A percentile compares a stretch with the other conserved stretches of the same genome.
Conservation (phyloP, 2,113 vertebrate genomes). For the Poeciliopsis turrubarensis region DNA sequence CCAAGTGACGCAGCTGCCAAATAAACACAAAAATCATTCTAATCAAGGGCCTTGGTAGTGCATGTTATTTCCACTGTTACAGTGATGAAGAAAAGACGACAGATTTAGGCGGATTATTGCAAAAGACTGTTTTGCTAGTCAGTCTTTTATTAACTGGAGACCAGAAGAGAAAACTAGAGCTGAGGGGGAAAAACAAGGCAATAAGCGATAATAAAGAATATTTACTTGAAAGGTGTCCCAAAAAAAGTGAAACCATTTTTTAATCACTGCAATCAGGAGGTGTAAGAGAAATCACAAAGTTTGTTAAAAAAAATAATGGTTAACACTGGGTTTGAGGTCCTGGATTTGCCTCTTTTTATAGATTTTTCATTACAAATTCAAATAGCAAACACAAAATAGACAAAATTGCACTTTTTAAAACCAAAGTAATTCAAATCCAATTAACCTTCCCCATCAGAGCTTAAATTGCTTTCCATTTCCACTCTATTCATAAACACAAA, state of each 20-base stretch:
- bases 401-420: conserved; percentile 78
- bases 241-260: neutral
- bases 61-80: conserved; percentile 28
- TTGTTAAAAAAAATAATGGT: conserved; percentile 36
- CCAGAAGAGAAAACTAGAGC: neutral
- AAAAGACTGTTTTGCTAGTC: conserved; percentile 1
- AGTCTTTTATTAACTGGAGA: neutral
- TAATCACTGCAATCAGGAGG: conserved; percentile 21
- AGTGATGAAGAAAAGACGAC: conserved; percentile 33
- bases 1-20: conserved; percentile 97
- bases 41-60: conserved; percentile 46
- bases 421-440: conserved; percentile 80
- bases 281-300: conserved; percentile 22
- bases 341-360: conserved; percentile 52
- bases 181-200: neutral
- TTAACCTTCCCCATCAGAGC: conserved; percentile 73
- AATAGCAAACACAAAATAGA: conserved; percentile 71
- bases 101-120: conserved; percentile 34
- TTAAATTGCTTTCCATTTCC: conserved; percentile 79
- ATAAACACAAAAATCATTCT: conserved; percentile 58
- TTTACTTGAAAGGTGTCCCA: neutral
- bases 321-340: conserved; percentile 13
- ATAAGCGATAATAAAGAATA: neutral
- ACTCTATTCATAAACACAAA: conserved; percentile 76
- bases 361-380: conserved; percentile 75